A percentile compares a stretch with the other conserved stretches of the same genome.
Conservation (phyloP, 2,888 invertebrate genomes). For the Hirudinaria manillensis region DNA sequence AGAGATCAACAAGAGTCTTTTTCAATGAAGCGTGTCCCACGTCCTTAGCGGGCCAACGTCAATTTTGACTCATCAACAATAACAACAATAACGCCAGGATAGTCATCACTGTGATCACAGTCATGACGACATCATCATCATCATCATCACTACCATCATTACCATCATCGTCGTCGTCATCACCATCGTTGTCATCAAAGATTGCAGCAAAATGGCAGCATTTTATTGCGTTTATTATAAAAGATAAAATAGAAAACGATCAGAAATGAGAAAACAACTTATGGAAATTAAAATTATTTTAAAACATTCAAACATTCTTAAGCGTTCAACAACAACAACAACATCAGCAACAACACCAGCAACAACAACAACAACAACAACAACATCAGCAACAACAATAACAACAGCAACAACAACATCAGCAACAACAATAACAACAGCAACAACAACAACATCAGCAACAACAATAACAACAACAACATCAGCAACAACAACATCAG, state of each 20-base stretch:
- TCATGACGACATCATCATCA: not conserved
- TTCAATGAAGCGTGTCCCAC: too few species aligned
- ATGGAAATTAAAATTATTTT: too few species aligned
- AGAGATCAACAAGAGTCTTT: too few species aligned
- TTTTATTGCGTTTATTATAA: too few species aligned
- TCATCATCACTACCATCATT: not conserved
- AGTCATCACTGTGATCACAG: not conserved
- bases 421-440: not conserved
- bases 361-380: not conserved
- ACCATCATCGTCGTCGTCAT: not conserved
- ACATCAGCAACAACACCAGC: not conserved
- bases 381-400: not conserved
- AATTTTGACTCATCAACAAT: too few species aligned
- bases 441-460: slow-evolving; percentile 1
- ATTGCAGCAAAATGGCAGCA: not conserved
- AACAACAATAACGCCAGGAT: not conserved
- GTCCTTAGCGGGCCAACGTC: not conserved
- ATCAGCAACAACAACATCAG: not conserved
- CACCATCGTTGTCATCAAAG: not conserved
- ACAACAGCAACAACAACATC: not conserved
- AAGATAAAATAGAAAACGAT: too few species aligned
- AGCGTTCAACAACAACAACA: too few species aligned
- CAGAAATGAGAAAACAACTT: too few species aligned
- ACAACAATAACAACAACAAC: not conserved
- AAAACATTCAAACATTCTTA: too few species aligned